phyloP scores from a whole-genome alignment of 2,888 invertebrate species.

The Autographa pulchrina region DNA sequence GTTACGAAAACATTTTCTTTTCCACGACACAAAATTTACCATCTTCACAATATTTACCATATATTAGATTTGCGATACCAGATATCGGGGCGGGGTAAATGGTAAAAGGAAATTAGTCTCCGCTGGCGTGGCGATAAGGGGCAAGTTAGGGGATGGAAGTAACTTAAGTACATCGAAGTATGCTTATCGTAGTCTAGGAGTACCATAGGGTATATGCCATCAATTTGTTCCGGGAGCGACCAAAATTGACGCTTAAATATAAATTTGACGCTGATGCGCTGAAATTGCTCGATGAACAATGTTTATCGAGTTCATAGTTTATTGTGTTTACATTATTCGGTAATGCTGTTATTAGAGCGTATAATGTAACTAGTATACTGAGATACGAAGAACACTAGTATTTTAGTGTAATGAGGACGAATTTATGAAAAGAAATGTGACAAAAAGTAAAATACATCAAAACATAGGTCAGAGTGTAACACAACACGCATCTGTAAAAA shows the following conservation, averaged over 20 bases:
- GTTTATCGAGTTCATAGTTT: not conserved
- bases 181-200: constrained; percentile 47
- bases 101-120: constrained; percentile 52
- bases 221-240: constrained; percentile 30
- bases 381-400: not conserved
- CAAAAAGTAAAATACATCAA: not conserved
- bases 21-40: not conserved
- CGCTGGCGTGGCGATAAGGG: constrained; percentile 42
- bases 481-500: constrained; percentile 2
- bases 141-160: constrained; percentile 28
- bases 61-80: constrained; percentile 42
- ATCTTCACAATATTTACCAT: constrained; percentile 21
- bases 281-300: not conserved
- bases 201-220: constrained; percentile 17
- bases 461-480: not conserved
- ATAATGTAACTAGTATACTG: not conserved
- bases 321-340: not conserved
- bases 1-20: not conserved
- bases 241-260: constrained; percentile 28
- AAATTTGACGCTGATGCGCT: constrained; percentile 14
- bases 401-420: not conserved
- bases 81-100: constrained; percentile 30
- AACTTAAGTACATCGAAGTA: constrained; percentile 18
- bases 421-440: no score
- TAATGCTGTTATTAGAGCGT: not conserved